phyloP scores from a whole-genome alignment of 2,797 vertebrate genomes.

The Falco novaeseelandiae region DNA sequence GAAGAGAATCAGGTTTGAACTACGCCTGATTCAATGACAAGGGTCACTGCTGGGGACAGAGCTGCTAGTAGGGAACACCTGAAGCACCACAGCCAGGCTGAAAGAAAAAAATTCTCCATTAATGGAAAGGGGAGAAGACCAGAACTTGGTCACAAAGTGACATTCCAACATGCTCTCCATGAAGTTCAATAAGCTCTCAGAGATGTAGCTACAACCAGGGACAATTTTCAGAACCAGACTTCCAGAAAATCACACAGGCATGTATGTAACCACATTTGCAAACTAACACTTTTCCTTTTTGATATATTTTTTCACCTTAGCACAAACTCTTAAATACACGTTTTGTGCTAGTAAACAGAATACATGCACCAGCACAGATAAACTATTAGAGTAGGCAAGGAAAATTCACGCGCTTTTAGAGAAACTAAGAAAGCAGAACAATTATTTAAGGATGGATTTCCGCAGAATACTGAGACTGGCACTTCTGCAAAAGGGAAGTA shows the following conservation, averaged over 20 bases:
- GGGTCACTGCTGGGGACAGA: not conserved
- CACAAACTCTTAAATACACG: not conserved
- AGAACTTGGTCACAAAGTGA: not conserved
- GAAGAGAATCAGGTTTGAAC: constrained; percentile 19
- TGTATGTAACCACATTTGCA: not conserved
- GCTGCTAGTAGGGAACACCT: not conserved
- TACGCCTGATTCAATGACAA: not conserved
- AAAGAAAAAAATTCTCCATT: not conserved
- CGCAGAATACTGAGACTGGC: not conserved
- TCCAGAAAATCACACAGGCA: not conserved
- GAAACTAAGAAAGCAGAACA: not conserved
- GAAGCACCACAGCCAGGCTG: not conserved
- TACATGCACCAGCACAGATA: not conserved
- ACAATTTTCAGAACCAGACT: not conserved
- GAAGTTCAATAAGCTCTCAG: not conserved
- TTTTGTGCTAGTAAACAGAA: not conserved
- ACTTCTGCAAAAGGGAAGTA: not conserved
- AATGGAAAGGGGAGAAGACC: not conserved
- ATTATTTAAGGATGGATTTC: not conserved
- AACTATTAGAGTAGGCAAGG: not conserved
- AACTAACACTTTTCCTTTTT: not conserved
- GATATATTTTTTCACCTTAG: not conserved
- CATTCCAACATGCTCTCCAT: not conserved
- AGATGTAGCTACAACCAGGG: not conserved
- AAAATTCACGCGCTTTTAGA: not conserved